Evolutionary conservation across 2,888 invertebrate species (phyloP), one percentile per base, ranked within the genome.

Genomic region (Morpho achilles): DNA sequence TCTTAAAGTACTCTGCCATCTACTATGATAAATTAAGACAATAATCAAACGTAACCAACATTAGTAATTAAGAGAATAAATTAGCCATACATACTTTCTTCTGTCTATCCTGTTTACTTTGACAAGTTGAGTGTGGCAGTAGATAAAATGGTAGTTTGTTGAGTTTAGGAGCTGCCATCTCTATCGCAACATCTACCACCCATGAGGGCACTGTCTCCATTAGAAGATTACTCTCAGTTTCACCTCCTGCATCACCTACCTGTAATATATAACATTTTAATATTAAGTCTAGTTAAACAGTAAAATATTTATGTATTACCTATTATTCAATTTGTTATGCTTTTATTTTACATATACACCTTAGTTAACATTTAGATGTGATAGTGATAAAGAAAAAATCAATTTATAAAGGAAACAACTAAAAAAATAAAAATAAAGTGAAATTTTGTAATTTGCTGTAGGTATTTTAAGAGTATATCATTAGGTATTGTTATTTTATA

Each of bases 101-200:
- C 92, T 94, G 92, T 64, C 94, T 84, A 73, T 95, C 95, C 68
- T 94, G 94, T 74, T 95, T 95, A 58, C 92, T 91, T 63, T 92
- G 93, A 62, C 93, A 92, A 70, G 94, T 94, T 40, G 97, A 94
- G 90, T 99, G 98, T n/a, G 99, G 98, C 72, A 98, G 94, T 56
- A 99, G 92, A 82, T 97, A 98, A 86, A 99, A 99, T 39, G 99
- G 97, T 77, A 99, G 95, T 91, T 99, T 99, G 70, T 96, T 96
- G 73, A 99, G 96, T 84, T 98, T 98, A 1, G 98, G 99, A 65
- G 97, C 94, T 67, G 96, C 96, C 89, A 97, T 97, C 76, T 98
- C 97, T 60, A 98, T 96, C 48, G 98, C 96, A 50, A 98, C 97
- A 70, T 98, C 98, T 0, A 96, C 95, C 8, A 99, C 98, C 99